phyloP scores from a whole-genome alignment of 1,140 invertebrate species.

The Drosophila eugracilis region DNA sequence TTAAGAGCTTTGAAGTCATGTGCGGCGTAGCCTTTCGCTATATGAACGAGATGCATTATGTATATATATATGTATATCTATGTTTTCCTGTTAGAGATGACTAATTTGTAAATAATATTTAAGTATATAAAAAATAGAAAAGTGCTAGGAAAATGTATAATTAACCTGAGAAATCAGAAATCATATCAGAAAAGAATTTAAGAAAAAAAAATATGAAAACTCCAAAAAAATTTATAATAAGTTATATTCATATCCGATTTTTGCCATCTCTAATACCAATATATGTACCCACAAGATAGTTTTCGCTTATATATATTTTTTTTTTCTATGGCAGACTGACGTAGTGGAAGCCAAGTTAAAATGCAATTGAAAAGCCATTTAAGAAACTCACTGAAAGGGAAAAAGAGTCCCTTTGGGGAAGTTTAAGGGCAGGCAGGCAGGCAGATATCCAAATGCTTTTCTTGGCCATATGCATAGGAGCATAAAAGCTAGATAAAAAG shows the following conservation, averaged over 20 bases:
- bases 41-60: conserved; percentile 14
- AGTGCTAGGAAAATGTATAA: background rate
- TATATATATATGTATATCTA: conserved; percentile 16
- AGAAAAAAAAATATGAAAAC: background rate
- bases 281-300: conserved; percentile 17
- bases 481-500: conserved; percentile 46
- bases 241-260: background rate
- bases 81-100: background rate
- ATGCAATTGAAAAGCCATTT: conserved; percentile 79
- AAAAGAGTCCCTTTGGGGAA: conserved; percentile 25
- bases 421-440: conserved; percentile 30
- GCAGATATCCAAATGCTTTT: conserved; percentile 23
- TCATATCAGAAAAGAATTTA: no score
- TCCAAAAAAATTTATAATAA: background rate
- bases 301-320: conserved; percentile 7
- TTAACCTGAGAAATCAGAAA: background rate
- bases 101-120: no score
- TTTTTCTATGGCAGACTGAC: background rate
- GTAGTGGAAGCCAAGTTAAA: conserved; percentile 34
- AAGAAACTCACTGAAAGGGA: conserved; percentile 42
- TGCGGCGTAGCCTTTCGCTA: conserved; percentile 32
- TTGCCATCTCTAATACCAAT: conserved; percentile 5
- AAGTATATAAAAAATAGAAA: no score
- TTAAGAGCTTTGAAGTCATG: conserved; percentile 58
- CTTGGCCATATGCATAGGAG: conserved; percentile 45